Conservation (phyloP, 2,113 vertebrate genomes). For the Verasper variegatus region DNA sequence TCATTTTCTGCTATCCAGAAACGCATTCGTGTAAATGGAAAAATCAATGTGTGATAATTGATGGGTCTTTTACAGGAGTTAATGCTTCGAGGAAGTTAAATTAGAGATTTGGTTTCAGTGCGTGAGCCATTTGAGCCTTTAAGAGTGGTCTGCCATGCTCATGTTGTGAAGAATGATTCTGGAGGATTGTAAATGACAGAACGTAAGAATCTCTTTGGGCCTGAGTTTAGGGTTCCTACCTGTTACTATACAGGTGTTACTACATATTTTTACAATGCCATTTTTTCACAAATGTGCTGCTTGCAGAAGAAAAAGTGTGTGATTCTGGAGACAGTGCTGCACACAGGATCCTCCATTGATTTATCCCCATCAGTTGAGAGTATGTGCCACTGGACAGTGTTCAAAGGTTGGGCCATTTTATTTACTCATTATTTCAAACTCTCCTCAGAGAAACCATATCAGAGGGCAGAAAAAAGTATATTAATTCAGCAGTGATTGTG, state of each 20-base stretch:
- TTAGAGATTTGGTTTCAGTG: constrained; percentile 78
- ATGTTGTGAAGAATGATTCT: constrained; percentile 25
- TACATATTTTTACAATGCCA: background rate
- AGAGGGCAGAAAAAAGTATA: background rate
- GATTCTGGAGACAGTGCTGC: background rate
- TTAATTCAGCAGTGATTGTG: background rate
- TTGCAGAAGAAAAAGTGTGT: background rate
- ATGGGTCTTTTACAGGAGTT: constrained; percentile 63
- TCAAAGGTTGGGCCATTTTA: background rate
- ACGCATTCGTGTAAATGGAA: constrained; percentile 51
- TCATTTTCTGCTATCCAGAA: constrained; percentile 15
- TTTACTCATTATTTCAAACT: constrained; percentile 27
- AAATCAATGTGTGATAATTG: constrained; percentile 75
- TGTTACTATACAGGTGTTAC: background rate
- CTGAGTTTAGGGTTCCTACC: background rate
- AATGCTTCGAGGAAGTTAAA: constrained; percentile 76
- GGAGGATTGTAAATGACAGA: constrained; percentile 35
- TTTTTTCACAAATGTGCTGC: background rate
- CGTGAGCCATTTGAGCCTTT: constrained; percentile 66
- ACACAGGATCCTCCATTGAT: background rate
- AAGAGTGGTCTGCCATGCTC: constrained; percentile 41
- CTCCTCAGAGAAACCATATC: background rate
- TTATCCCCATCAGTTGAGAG: background rate
- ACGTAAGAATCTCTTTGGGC: constrained; percentile 9
- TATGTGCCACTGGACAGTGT: background rate